Percentiles rank a stretch among this genome's conserved stretches.
Evolutionary conservation across 1,140 invertebrate genomes (phyloP).

Genomic region (Drosophila melanogaster): DNA sequence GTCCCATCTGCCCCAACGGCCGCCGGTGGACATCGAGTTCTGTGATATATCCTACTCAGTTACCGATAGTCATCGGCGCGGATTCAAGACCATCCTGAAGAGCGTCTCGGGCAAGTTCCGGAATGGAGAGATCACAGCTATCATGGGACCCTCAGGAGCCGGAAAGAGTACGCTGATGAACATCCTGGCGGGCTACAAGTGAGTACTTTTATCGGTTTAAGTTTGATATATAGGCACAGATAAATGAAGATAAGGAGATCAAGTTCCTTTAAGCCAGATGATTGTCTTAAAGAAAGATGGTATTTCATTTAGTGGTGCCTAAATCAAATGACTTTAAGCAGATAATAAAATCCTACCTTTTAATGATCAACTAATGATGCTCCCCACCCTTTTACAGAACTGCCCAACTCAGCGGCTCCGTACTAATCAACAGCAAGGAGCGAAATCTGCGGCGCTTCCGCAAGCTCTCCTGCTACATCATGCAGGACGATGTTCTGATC

Average conservation of each 20-base stretch:
- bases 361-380: not conserved
- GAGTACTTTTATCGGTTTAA: slow-evolving; percentile 81
- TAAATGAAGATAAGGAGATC: too few relatives aligned
- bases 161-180: slow-evolving; percentile 97
- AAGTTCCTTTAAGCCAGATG: too few relatives aligned
- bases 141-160: slow-evolving; percentile 97
- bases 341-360: not conserved
- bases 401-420: slow-evolving; percentile 90
- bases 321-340: too few relatives aligned
- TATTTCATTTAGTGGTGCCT: too few relatives aligned
- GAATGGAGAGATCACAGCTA: slow-evolving; percentile 93
- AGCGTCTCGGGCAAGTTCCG: slow-evolving; percentile 93
- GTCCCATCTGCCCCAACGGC: slow-evolving; percentile 91
- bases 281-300: too few relatives aligned
- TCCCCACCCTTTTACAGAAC: slow-evolving; percentile 86
- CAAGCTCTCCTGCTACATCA: slow-evolving; percentile 97
- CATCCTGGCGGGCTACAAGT: slow-evolving; percentile 95
- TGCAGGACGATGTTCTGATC: slow-evolving; percentile 97
- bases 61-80: slow-evolving; percentile 91
- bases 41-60: slow-evolving; percentile 93
- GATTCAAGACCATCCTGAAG: slow-evolving; percentile 93
- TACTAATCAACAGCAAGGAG: slow-evolving; percentile 93
- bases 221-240: not conserved
- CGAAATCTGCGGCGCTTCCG: slow-evolving; percentile 93
- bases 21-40: slow-evolving; percentile 95